Evolutionary conservation across 2,797 vertebrate species (phyloP), one percentile per base, ranked within the genome.

Genomic region (Chanos chanos): DNA sequence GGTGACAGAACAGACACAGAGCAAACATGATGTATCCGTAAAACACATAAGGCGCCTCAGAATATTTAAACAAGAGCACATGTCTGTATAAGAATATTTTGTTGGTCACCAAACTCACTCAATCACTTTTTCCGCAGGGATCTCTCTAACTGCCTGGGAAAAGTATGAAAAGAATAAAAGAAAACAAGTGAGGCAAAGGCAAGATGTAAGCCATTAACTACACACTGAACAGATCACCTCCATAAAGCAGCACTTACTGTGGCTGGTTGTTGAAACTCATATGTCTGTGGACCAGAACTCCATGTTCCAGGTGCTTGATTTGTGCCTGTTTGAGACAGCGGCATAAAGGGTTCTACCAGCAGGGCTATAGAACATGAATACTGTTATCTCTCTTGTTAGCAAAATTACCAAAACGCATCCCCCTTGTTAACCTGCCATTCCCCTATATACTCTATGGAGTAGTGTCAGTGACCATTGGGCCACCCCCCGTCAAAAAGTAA

Each of bases 61-160:
- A n/a, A n/a, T n/a, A n/a, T n/a, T n/a, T n/a, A n/a, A n/a, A n/a
- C n/a, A n/a, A n/a, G n/a, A n/a, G n/a, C n/a, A n/a, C n/a, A n/a
- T n/a, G n/a, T n/a, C n/a, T n/a, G n/a, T n/a, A n/a, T n/a, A n/a
- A n/a, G n/a, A n/a, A n/a, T n/a, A n/a, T n/a, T n/a, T n/a, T n/a
- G n/a, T n/a, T n/a, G n/a, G n/a, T n/a, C n/a, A n/a, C n/a, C n/a
- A n/a, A 25, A 88, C 89, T 89, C 70, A 90, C 89, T 90, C 82
- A 1, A 90, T 86, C 13, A 78, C 53, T 50, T 73, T 89, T 70
- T 89, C 88, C 48, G 61, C 48, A 24, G 87, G 88, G 60, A 81
- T 68, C 37, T 75, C 71, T 83, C 83, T 76, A 50, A 82, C 3
- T 4, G 55, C 54, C 89, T 90, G 70, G 19, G 51, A 51, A 7